A percentile compares a stretch with the other conserved stretches of the same genome.
Evolutionary conservation across 1,140 invertebrate species (phyloP).

Genomic region (Tetragnatha versicolor): DNA sequence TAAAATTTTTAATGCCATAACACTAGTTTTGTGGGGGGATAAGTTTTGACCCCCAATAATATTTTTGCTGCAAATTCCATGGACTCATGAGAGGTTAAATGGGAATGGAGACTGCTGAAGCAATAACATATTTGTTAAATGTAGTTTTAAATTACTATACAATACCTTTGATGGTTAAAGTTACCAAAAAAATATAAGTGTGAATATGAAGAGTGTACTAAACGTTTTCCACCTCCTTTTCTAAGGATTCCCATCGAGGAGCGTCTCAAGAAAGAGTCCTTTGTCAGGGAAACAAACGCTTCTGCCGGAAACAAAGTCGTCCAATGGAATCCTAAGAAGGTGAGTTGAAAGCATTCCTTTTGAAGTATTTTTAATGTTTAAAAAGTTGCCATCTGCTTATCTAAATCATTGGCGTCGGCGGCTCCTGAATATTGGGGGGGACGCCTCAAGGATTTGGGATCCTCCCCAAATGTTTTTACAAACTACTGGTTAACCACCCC

Average conservation of each 20-base stretch:
- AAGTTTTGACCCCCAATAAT: too few relatives aligned
- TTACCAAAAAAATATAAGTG: not conserved
- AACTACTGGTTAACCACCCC: too few relatives aligned
- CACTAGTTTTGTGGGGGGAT: too few relatives aligned
- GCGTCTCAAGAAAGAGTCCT: not conserved
- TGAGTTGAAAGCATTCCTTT: not conserved
- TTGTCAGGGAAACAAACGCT: not conserved
- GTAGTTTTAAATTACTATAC: not conserved
- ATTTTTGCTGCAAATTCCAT: too few relatives aligned
- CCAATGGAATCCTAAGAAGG: slow-evolving; percentile 6
- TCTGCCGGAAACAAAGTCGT: slow-evolving; percentile 11
- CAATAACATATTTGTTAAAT: not conserved
- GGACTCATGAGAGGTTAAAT: not conserved
- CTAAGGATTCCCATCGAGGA: slow-evolving; percentile 22
- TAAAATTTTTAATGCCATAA: not conserved
- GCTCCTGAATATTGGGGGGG: too few relatives aligned
- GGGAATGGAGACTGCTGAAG: not conserved
- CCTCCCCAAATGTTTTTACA: too few relatives aligned
- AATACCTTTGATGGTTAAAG: not conserved
- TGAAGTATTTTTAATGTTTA: slow-evolving; percentile 7
- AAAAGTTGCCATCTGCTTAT: not conserved
- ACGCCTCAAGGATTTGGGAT: too few relatives aligned
- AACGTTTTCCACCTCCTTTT: not conserved
- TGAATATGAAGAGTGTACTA: not conserved
- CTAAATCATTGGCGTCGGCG: too few relatives aligned